Evolutionary conservation across 2,797 vertebrate species (phyloP).

Genomic region (Bothrops alternatus): DNA sequence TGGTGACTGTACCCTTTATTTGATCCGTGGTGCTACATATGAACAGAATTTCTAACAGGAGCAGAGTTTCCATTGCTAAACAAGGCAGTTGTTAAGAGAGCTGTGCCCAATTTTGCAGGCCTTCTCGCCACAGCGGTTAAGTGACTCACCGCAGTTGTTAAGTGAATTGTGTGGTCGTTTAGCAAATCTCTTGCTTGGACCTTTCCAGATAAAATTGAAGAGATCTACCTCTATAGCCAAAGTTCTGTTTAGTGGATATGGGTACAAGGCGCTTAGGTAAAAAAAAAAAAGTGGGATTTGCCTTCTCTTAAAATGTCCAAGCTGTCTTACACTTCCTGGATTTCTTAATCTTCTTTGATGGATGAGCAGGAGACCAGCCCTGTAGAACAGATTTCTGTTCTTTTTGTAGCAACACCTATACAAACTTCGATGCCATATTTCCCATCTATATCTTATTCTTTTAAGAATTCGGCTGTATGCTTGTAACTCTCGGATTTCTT

Average conservation of each 20-base stretch:
- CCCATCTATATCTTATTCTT: not conserved
- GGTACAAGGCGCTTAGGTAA: not conserved
- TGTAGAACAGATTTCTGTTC: constrained; percentile 44
- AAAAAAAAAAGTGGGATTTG: not conserved
- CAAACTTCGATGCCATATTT: not conserved
- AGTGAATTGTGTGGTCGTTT: too few relatives aligned
- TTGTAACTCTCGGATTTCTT: not conserved
- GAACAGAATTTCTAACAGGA: too few relatives aligned
- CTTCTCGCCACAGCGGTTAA: too few relatives aligned
- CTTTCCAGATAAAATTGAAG: not conserved
- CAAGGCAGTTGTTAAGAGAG: too few relatives aligned
- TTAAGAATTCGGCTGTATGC: not conserved
- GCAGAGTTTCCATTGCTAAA: too few relatives aligned
- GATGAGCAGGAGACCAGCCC: not conserved
- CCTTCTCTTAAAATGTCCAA: not conserved
- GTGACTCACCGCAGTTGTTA: too few relatives aligned
- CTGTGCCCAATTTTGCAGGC: too few relatives aligned
- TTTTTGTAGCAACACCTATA: not conserved
- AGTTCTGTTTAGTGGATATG: not conserved
- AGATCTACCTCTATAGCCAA: not conserved
- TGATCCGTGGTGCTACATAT: too few relatives aligned
- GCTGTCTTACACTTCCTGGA: not conserved
- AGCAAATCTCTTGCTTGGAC: not conserved
- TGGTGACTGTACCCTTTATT: too few relatives aligned
- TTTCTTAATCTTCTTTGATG: constrained; percentile 15